Percentiles rank a stretch among this genome's conserved stretches.
Conservation (phyloP, 2,113 vertebrate species). For the Bubo blakistoni region DNA sequence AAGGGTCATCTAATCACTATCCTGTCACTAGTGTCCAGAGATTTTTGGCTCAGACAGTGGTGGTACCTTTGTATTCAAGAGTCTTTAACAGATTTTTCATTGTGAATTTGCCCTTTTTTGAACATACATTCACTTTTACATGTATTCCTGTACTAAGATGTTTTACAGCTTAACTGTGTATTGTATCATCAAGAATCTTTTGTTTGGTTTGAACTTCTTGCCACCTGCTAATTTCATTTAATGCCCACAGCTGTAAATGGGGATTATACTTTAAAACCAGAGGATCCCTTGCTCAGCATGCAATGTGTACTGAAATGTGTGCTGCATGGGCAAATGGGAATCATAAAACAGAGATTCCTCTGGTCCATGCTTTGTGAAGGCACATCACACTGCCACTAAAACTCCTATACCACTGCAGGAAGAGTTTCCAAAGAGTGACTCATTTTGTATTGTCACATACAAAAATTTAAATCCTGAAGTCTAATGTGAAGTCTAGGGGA, state of each 20-base stretch:
- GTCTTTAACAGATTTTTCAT: background rate
- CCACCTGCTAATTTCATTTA: conserved; percentile 6
- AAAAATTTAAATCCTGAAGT: background rate
- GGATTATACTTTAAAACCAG: background rate
- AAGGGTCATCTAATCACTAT: background rate
- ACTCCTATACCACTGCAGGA: background rate
- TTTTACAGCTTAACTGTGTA: background rate
- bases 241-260: background rate
- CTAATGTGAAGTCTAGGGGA: background rate
- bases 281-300: background rate
- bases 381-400: background rate
- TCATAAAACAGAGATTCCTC: background rate
- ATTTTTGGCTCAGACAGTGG: background rate
- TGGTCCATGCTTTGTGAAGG: background rate
- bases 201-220: background rate
- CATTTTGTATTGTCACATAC: background rate
- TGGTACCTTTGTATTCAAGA: background rate
- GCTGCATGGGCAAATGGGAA: background rate
- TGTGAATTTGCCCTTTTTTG: background rate
- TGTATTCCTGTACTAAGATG: background rate
- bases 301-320: background rate
- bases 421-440: background rate
- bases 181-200: background rate
- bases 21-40: background rate
- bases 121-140: background rate